Conservation (phyloP, 2,113 vertebrate species). For the Grantiella picta region DNA sequence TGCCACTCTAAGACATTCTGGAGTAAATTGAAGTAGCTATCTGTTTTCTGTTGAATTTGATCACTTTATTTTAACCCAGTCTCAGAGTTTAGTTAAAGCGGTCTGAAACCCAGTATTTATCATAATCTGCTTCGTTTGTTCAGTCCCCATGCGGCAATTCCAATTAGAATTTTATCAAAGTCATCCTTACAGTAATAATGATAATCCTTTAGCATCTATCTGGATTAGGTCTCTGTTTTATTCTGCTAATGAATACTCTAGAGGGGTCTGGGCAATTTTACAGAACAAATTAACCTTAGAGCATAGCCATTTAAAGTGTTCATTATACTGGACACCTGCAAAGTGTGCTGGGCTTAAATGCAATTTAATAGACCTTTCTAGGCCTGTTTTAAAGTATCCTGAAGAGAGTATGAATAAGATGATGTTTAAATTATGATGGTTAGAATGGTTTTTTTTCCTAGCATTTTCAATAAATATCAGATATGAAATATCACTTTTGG, state of each 20-base stretch:
- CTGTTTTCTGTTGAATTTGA: slow-evolving; percentile 31
- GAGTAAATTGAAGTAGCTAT: slow-evolving; percentile 33
- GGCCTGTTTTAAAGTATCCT: slow-evolving; percentile 50
- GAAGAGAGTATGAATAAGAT: slow-evolving; percentile 39
- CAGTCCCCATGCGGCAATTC: slow-evolving; percentile 28
- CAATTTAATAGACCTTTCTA: slow-evolving; percentile 66
- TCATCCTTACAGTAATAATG: slow-evolving; percentile 55
- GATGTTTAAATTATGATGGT: slow-evolving; percentile 41
- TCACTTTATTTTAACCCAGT: slow-evolving; percentile 17
- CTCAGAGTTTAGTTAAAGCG: slow-evolving; percentile 5
- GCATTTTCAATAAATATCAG: slow-evolving; percentile 21
- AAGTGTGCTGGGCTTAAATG: slow-evolving; percentile 64
- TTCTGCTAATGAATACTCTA: slow-evolving; percentile 73
- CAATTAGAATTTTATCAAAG: slow-evolving; percentile 68
- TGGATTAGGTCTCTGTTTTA: slow-evolving; percentile 65
- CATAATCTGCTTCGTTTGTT: slow-evolving; percentile 62
- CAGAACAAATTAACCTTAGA: slow-evolving; percentile 75
- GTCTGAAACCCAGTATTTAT: slow-evolving; percentile 45
- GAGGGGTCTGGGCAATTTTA: slow-evolving; percentile 67
- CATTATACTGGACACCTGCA: slow-evolving; percentile 71
- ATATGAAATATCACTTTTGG: background rate
- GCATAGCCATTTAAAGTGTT: slow-evolving; percentile 58
- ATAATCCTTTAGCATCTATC: slow-evolving; percentile 68
- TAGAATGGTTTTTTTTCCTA: background rate
- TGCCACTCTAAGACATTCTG: slow-evolving; percentile 40